Evolutionary conservation across 2,113 vertebrate genomes (phyloP).

Genomic region (Pygoscelis adeliae): DNA sequence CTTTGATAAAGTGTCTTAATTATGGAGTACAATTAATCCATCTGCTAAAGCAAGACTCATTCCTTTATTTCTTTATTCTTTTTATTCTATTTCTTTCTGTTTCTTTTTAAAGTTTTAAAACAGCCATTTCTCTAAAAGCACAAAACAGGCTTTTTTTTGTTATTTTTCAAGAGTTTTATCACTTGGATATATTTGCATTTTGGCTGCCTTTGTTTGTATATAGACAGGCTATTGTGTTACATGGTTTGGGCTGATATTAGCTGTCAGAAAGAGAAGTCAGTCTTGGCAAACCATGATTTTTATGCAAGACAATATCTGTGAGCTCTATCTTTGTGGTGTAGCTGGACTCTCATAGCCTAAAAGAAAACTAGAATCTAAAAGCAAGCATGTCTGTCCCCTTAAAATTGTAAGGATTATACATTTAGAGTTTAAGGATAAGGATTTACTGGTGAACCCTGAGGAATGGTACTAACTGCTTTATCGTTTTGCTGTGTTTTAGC

Average conservation of each 20-base stretch:
- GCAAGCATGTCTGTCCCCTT: background rate
- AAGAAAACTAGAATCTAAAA: background rate
- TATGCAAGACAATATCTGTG: slow-evolving; percentile 3
- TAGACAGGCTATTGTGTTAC: slow-evolving; percentile 18
- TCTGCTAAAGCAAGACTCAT: background rate
- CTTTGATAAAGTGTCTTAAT: background rate
- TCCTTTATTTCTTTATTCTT: background rate
- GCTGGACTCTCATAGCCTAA: background rate
- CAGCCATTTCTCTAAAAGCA: background rate
- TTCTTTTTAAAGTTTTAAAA: background rate
- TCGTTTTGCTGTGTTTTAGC: background rate
- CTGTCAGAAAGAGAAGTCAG: slow-evolving; percentile 3
- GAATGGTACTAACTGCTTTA: background rate
- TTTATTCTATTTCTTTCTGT: background rate
- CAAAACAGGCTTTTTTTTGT: too few species aligned
- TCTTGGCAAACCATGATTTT: slow-evolving; percentile 17
- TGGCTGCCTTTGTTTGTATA: background rate
- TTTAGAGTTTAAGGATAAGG: background rate
- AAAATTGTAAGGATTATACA: background rate
- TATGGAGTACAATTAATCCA: background rate
- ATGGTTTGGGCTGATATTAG: background rate
- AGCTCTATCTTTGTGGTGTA: background rate
- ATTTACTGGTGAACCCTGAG: background rate
- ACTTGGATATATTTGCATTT: background rate
- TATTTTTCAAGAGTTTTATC: background rate